Evolutionary conservation across 2,888 invertebrate genomes (phyloP), one percentile per base, ranked within the genome.

Genomic region (Eupeodes latifasciatus): DNA sequence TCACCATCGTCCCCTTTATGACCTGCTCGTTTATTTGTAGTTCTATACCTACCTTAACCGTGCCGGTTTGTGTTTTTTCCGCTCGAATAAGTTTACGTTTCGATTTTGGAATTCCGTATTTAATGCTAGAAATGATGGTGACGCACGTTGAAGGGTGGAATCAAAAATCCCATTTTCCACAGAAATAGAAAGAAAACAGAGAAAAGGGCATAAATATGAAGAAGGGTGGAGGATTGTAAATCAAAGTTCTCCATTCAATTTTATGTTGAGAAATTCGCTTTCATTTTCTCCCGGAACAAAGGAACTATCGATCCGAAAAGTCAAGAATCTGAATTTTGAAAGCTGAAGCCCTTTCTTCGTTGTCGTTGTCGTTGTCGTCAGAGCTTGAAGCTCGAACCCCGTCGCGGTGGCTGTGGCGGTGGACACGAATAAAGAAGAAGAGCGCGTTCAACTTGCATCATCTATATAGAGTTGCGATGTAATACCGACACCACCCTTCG

Each of bases 201-300:
- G 53, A 67, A 59, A 47, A 49, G 71, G 64, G 19, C 44, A 62
- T 36, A 62, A 78, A 78, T 55, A 47, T 59, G n/a, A 40, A 14
- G 71, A 77, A 78, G 69, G 62, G 36, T 84, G 75, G 78, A 74
- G 69, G 85, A 85, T 81, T 88, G 84, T 85, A 84, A 88, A 85
- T 88, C 88, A 88, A 88, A 88, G 88, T 85, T 85, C 77, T 81
- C 78, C 85, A 88, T 88, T 88, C 81, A 85, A 88, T 88, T 88
- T 88, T 81, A 77, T 88, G 76, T 84, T 85, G 85, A 88, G 85
- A 88, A 85, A 85, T 88, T 88, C 88, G 85, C 85, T 88, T 88
- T 88, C 88, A 85, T 88, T 87, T 84, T 72, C 44, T 16, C 57
- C 51, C 51, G 55, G 77, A 88, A 88, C 88, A 88, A 88, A 88